phyloP scores from a whole-genome alignment of 37 sponge, comb jelly and placozoan genomes.

The Oscarella lobularis region DNA sequence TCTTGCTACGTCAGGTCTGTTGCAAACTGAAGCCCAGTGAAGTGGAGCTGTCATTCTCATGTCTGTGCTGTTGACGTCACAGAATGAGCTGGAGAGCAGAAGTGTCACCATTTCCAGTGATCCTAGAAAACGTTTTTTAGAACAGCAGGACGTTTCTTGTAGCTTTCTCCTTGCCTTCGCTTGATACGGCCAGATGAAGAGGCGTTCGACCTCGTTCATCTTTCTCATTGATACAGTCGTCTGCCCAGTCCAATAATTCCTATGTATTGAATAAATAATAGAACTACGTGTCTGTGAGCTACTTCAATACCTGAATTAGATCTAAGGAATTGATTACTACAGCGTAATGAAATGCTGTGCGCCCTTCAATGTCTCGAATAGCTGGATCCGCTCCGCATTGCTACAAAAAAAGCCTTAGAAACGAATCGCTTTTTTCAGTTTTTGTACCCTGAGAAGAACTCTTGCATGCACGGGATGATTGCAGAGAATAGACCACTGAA shows the following conservation, averaged over 20 bases:
- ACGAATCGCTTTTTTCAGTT: no score
- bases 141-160: no score
- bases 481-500: slow-evolving; percentile 83
- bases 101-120: neutral
- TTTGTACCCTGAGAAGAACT: slow-evolving; percentile 24
- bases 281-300: no score
- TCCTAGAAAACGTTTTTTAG: no score
- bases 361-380: slow-evolving; percentile 37
- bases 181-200: slow-evolving; percentile 25
- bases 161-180: neutral
- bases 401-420: no score
- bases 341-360: slow-evolving; percentile 60
- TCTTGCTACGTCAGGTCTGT: slow-evolving; percentile 4
- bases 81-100: neutral
- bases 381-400: slow-evolving; percentile 34
- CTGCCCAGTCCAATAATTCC: slow-evolving; percentile 39
- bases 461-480: slow-evolving; percentile 42
- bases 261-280: slow-evolving; percentile 6
- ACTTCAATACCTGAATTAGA: slow-evolving; percentile 56
- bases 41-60: neutral
- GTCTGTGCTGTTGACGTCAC: neutral
- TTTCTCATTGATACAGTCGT: slow-evolving; percentile 22
- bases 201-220: slow-evolving; percentile 55
- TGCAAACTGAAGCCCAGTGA: slow-evolving; percentile 8
- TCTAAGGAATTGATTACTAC: slow-evolving; percentile 43